A percentile compares a stretch with the other conserved stretches of the same genome.
Evolutionary conservation across 2,888 invertebrate species (phyloP).

Genomic region (Apamea crenata): DNA sequence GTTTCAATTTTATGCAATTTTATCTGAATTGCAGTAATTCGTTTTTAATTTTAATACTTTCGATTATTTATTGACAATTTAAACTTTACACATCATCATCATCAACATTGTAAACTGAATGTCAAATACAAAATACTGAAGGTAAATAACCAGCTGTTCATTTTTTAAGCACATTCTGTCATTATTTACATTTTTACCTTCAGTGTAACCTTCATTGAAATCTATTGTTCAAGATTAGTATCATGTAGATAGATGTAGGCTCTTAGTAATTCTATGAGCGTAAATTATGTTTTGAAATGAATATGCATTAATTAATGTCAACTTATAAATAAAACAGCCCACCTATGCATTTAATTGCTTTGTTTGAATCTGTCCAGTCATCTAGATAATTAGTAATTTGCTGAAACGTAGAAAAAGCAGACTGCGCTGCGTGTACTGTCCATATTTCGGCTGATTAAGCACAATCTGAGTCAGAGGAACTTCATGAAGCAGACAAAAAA

Average conservation of each 20-base stretch:
- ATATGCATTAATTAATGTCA: slow-evolving; percentile 27
- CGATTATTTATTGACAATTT: background rate
- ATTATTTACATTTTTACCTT: slow-evolving; percentile 14
- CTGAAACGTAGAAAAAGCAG: slow-evolving; percentile 46
- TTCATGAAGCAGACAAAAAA: slow-evolving; percentile 47
- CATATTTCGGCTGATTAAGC: slow-evolving; percentile 52
- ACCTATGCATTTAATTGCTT: slow-evolving; percentile 39
- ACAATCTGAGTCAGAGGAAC: slow-evolving; percentile 19
- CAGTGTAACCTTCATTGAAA: slow-evolving; percentile 21
- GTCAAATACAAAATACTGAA: slow-evolving; percentile 4
- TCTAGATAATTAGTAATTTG: slow-evolving; percentile 53
- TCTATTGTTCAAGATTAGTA: slow-evolving; percentile 4
- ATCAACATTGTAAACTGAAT: background rate
- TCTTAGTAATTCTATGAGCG: background rate
- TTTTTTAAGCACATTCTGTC: slow-evolving; percentile 6
- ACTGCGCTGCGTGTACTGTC: slow-evolving; percentile 15
- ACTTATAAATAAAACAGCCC: slow-evolving; percentile 35
- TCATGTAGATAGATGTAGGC: background rate
- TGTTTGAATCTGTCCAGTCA: slow-evolving; percentile 63
- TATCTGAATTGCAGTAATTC: background rate
- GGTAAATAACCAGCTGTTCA: slow-evolving; percentile 49
- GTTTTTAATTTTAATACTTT: background rate
- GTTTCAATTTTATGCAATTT: background rate
- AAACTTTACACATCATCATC: background rate
- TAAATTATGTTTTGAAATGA: slow-evolving; percentile 19